Evolutionary conservation across 2,797 vertebrate species (phyloP).

Genomic region (Simalia tracyae): DNA sequence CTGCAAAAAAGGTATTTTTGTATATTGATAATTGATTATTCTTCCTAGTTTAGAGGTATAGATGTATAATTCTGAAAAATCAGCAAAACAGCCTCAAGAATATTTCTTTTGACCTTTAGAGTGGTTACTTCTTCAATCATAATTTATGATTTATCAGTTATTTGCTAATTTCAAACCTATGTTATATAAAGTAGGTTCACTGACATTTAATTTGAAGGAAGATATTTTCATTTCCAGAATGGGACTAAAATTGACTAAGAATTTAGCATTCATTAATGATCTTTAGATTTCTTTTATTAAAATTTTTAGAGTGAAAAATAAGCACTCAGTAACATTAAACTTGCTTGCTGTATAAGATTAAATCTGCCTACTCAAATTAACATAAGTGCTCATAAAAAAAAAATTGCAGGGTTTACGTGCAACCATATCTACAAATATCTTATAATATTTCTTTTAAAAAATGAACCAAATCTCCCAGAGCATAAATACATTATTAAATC

Average conservation of each 20-base stretch:
- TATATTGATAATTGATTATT: conserved; percentile 23
- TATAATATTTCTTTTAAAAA: not conserved
- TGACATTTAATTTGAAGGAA: conserved; percentile 7
- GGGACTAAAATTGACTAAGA: not conserved
- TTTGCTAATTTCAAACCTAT: conserved; percentile 18
- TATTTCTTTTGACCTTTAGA: conserved; percentile 23
- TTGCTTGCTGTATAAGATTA: conserved; percentile 10
- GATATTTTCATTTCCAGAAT: conserved; percentile 2
- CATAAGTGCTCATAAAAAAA: not conserved
- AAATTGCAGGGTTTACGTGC: not conserved
- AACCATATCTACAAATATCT: not conserved
- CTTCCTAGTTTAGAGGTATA: conserved; percentile 31
- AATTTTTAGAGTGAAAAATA: conserved; percentile 7
- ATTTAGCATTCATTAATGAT: conserved; percentile 5
- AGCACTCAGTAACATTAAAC: conserved; percentile 17
- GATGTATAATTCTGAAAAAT: conserved; percentile 15
- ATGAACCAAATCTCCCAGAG: not conserved
- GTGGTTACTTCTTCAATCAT: conserved; percentile 14
- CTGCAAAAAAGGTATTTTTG: conserved; percentile 14
- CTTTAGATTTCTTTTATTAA: not conserved
- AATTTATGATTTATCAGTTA: not conserved
- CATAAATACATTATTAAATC: not conserved
- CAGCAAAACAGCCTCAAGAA: conserved; percentile 1
- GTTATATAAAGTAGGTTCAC: not conserved
- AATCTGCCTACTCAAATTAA: not conserved